Evolutionary conservation across 64 coral and sea anemone genomes (phyloP).

Genomic region (Actinia equina): DNA sequence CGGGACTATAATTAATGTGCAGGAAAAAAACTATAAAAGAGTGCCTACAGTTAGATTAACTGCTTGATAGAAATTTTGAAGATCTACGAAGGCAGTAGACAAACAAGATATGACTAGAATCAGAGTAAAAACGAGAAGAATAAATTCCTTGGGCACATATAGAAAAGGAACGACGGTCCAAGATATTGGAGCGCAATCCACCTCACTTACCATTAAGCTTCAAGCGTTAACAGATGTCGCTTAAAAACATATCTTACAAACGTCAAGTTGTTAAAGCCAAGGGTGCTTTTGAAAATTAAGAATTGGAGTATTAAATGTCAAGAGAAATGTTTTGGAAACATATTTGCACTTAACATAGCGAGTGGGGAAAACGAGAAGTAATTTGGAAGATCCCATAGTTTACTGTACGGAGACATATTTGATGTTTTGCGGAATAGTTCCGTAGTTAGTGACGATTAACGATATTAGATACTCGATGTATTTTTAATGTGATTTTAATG

Average conservation of each 20-base stretch:
- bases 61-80: no score
- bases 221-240: background rate
- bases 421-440: background rate
- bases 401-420: background rate
- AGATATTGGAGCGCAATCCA: background rate
- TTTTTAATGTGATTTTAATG: background rate
- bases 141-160: background rate
- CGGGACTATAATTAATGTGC: no score
- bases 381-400: background rate
- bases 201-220: background rate
- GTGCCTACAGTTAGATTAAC: no score
- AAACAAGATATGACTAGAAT: no score
- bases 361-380: background rate
- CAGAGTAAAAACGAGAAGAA: no score
- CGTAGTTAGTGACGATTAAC: background rate
- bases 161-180: no score
- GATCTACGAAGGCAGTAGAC: no score
- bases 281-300: background rate
- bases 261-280: background rate
- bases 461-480: background rate
- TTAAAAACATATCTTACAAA: background rate
- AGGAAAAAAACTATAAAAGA: no score
- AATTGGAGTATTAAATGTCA: conserved; percentile 7
- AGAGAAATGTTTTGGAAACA: background rate
- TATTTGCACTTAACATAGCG: background rate